Evolutionary conservation across 2,888 invertebrate genomes (phyloP).

Genomic region (Subacronicta megacephala): DNA sequence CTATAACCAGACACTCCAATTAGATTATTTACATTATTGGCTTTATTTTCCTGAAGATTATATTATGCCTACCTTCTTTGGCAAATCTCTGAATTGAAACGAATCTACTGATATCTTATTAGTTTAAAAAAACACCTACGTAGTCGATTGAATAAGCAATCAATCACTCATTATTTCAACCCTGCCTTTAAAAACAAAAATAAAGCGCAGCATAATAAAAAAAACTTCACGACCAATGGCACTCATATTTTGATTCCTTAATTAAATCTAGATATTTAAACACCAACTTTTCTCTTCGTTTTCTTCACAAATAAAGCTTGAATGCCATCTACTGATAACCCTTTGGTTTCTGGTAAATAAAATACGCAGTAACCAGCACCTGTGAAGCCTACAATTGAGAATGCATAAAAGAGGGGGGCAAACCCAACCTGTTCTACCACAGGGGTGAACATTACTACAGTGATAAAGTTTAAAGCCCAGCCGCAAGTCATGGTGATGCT

Average conservation of each 20-base stretch:
- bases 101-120: no score
- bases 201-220: neutral
- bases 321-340: slow-evolving; percentile 77
- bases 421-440: slow-evolving; percentile 74
- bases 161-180: no score
- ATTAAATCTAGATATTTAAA: slow-evolving; percentile 3
- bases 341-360: slow-evolving; percentile 85
- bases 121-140: no score
- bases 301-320: slow-evolving; percentile 73
- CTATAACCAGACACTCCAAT: no score
- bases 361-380: slow-evolving; percentile 74
- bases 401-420: slow-evolving; percentile 78
- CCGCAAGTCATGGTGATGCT: slow-evolving; percentile 72
- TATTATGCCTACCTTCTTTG: no score
- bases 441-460: slow-evolving; percentile 76
- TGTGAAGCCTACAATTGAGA: slow-evolving; percentile 72
- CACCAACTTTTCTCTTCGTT: slow-evolving; percentile 41
- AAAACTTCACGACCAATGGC: neutral
- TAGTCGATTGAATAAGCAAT: no score
- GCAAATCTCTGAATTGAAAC: no score
- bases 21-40: no score
- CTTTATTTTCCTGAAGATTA: no score
- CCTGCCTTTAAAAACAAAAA: no score
- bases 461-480: slow-evolving; percentile 78
- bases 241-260: neutral